Percentiles rank a stretch among this genome's conserved stretches.
Conservation (phyloP, 2,888 invertebrate genomes). For the Cosmopolites sordidus region DNA sequence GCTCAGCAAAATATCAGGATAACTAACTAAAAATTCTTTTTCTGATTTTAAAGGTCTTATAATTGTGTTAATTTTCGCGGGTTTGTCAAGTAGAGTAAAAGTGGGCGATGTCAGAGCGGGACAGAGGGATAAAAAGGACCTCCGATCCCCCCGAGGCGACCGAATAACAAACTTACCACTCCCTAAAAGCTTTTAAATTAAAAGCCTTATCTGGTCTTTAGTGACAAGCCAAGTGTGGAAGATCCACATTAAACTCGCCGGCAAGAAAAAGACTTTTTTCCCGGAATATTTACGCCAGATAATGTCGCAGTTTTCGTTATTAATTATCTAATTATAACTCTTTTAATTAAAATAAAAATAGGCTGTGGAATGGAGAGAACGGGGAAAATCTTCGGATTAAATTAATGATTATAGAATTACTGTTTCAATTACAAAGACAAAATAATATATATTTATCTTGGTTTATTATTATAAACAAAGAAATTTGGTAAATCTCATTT, state of each 20-base stretch:
- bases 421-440: too few species aligned
- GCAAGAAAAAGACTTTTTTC: conserved; percentile 20
- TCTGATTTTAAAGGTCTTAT: too few species aligned
- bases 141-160: not conserved
- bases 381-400: too few species aligned
- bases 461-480: too few species aligned
- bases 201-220: conserved; percentile 27
- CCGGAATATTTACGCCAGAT: conserved; percentile 34
- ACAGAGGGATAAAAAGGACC: not conserved
- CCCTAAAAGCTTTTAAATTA: conserved; percentile 26
- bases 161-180: conserved; percentile 13
- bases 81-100: too few species aligned
- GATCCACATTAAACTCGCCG: conserved; percentile 25
- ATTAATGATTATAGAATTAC: too few species aligned
- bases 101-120: too few species aligned
- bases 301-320: conserved; percentile 36
- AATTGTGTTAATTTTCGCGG: too few species aligned
- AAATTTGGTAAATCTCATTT: too few species aligned
- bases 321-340: conserved; percentile 40
- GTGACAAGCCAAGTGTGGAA: conserved; percentile 28
- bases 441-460: too few species aligned
- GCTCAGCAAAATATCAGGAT: too few species aligned
- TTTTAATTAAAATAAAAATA: conserved; percentile 40
- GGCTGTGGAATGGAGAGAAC: conserved; percentile 15
- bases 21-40: too few species aligned